Base-by-base conservation (phyloP, 1,140 invertebrate species). In the Ceratina calcarata region DNA sequence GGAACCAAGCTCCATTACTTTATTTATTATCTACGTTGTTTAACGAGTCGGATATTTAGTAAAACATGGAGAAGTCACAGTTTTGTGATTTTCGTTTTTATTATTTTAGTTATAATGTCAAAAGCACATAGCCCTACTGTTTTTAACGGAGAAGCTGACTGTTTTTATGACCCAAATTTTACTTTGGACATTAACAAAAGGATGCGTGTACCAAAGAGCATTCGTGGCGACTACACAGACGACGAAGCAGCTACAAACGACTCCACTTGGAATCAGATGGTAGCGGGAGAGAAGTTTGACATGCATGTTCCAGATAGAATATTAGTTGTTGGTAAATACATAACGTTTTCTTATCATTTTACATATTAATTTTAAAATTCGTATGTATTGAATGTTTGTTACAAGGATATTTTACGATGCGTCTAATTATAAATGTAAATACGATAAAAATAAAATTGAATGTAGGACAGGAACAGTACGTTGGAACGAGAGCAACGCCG, bases 271-370 rank as follows among this genome's bases (percentile, higher is more conserved):
- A 95, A 94, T 86, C 95, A 95, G 70, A 65, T 89, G 51, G 60
- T 83, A 86, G 90, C 91, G 74, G 89, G 16, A 93, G 96, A 97
- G 82, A 96, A 96, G 93, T 95, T 96, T 91, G 95, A 97, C 81
- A 98, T 98, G 97, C 95, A 95, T 89, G 97, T 98, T 45, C 97
- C 97, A n/a, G 97, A 98, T 85, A 94, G 97, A 88, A 98, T 98
- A 91, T 93, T 98, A 81, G 96, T 98, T 69, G 94, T 95, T 85
- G 97, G 95, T 95, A 91, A 90, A 89, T 89, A 82, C 78, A 71
- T 32, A 18, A 53, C 62, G 2, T 27, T 22, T n/a, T 70, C 53
- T 55, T 55, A 62, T 62, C 16, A 1, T 62, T 62, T 16, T 15
- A 27, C 15, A 32, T 16, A 62, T 32, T 13, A 2, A 3, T 61